Base-by-base conservation (phyloP, 1,140 invertebrate species). In the Solenopsis fugax region DNA sequence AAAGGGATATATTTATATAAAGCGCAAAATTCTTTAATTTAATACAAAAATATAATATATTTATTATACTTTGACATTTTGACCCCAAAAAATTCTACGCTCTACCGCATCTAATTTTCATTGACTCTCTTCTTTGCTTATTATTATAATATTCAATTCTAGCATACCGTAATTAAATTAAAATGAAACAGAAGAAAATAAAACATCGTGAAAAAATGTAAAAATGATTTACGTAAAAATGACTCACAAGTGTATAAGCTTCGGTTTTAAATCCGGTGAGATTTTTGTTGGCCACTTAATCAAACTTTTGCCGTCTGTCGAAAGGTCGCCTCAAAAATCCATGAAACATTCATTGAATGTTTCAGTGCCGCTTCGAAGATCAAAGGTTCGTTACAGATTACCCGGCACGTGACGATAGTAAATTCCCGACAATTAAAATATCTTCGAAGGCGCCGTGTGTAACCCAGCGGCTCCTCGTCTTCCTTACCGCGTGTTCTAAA, bases 341-440 rank as follows among this genome's bases (percentile, higher is more conserved):
- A 34, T 75, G 41, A 45, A 84, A 75, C 54, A 84, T 88, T 78
- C 64, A 56, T 56, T 29, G 29, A n/a, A 5, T 50, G 21, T 50
- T 52, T 71, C 24, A 56, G 29, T 29, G 41, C 21, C 45, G 34
- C 9, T 73, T 56, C 12, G 9, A 18, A 75, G 84, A 89, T 89
- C 77, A 90, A 90, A 89, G 85, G 18, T 12, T 54, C 34, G 34
- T 16, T 24, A 56, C 29, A 16, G 13, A 64, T 85, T 41, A 52
- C 67, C 16, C 56, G 65, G 50, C 72, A 54, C 54, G 54, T 60
- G 86, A 69, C 81, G 87, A 87, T 80, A 88, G 85, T 88, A 90
- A 93, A 90, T 92, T 91, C 90, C 58, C 64, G 85, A 93, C 91
- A 92, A 92, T 93, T 93, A 92, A 91, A 91, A 91, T 91, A 91